A percentile compares a stretch with the other conserved stretches of the same genome.
Evolutionary conservation across 2,888 invertebrate species (phyloP).

Genomic region (Dasysyrphus tricinctus): DNA sequence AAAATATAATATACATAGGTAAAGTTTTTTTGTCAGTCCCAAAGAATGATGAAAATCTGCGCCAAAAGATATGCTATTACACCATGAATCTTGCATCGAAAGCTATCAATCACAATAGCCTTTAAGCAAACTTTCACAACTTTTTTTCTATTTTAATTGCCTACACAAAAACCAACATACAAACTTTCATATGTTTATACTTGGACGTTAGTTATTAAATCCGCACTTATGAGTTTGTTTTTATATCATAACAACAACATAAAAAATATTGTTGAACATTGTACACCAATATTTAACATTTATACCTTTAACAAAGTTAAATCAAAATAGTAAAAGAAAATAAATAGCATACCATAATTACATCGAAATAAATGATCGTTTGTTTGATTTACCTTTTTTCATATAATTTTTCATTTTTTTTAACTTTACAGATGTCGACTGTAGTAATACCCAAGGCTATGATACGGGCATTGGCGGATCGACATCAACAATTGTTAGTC

Average conservation of each 20-base stretch:
- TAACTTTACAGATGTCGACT: conserved; percentile 80
- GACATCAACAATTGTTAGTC: conserved; percentile 83
- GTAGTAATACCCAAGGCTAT: conserved; percentile 83
- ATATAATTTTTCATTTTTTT: conserved; percentile 7
- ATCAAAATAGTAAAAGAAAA: background rate
- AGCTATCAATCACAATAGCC: conserved; percentile 33
- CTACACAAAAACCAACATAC: background rate
- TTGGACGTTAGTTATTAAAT: conserved; percentile 2
- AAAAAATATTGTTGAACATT: conserved; percentile 8
- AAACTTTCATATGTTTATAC: background rate
- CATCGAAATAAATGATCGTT: conserved; percentile 34
- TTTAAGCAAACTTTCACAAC: conserved; percentile 34
- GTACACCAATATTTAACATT: background rate
- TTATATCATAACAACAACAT: background rate
- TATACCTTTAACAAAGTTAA: background rate
- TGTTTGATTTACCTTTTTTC: conserved; percentile 28
- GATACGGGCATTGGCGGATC: conserved; percentile 84
- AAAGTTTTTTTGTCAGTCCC: background rate
- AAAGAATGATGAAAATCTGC: conserved; percentile 7
- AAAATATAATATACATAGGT: too few relatives aligned
- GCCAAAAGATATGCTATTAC: too few relatives aligned
- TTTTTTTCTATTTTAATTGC: conserved; percentile 38
- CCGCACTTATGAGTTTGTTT: background rate
- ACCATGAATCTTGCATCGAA: background rate
- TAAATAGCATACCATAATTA: conserved; percentile 17